Percentiles rank a stretch among this genome's conserved stretches.
Conservation (phyloP, 2,113 vertebrate species). For the Aptenodytes patagonicus region DNA sequence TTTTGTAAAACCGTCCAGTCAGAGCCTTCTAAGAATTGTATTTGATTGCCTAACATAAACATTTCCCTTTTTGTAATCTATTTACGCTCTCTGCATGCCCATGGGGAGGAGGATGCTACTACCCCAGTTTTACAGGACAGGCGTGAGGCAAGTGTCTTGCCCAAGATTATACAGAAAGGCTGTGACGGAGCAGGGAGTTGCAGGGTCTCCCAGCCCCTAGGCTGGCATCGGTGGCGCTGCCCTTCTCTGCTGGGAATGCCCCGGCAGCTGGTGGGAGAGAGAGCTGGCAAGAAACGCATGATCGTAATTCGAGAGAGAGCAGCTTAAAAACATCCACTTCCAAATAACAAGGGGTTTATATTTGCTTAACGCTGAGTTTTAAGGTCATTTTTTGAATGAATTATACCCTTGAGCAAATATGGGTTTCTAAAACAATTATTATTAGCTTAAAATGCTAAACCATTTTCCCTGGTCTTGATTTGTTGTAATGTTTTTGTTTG, state of each 20-base stretch:
- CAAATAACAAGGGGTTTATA: background rate
- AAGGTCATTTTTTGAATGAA: background rate
- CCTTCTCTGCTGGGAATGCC: background rate
- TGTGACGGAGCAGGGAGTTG: background rate
- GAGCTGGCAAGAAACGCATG: background rate
- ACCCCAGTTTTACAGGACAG: background rate
- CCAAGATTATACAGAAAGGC: background rate
- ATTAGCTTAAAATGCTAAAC: slow-evolving; percentile 7
- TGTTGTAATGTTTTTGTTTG: slow-evolving; percentile 2
- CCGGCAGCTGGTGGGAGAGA: background rate
- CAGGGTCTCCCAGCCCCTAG: background rate
- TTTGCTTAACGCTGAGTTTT: background rate
- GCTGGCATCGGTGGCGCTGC: fast-evolving
- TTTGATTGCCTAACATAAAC: background rate
- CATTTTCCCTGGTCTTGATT: background rate
- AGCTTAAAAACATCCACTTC: background rate
- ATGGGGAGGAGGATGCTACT: background rate
- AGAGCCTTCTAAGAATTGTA: background rate
- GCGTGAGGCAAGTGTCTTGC: background rate
- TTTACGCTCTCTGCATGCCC: background rate
- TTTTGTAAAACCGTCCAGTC: background rate
- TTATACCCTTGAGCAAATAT: background rate
- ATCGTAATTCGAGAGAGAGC: background rate
- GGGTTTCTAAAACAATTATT: slow-evolving; percentile 8
- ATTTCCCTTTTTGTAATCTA: background rate